Evolutionary conservation across 53 echinoderm and acorn worm species (phyloP), one percentile per base, ranked within the genome.

Genomic region (Crossaster papposus): DNA sequence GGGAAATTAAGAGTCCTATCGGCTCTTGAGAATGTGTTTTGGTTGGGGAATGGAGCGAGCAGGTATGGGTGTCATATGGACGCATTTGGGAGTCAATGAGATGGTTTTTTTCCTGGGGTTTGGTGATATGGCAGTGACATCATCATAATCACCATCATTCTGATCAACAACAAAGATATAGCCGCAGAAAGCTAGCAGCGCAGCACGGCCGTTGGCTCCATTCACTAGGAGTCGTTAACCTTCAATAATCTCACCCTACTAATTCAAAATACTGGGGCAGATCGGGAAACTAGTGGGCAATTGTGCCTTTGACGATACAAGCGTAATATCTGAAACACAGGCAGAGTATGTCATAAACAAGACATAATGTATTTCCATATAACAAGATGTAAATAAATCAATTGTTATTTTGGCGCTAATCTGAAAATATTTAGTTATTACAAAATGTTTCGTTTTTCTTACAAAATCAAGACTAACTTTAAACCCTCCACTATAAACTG

Each of bases 51-150:
- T 23, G 64, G 70, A 65, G 29, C 62, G 68, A 65, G 28, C 53
- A 72, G 73, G 72, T 85, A 51, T 30, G 73, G 85, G 85, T 85
- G 85, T 85, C 72, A 34, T 72, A 73, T 85, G 73, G 72, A 72
- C 72, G 14, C 72, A 85, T 85, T 85, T 72, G 85, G 73, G 32
- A 85, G 85, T 85, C 85, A 72, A 72, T 85, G 85, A 26, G 85
- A 29, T 72, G 32, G n/a, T 68, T 44, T 44, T 38, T 38, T 44
- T 44, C 44, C 36, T 11, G 1, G 30, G 22, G 29, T 28, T 12
- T 53, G 28, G 50, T 20, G 53, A 58, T 80, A 55, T 28, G 85
- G 29, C 51, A 51, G 51, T 85, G 85, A 85, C 73, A 54, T 72
- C 73, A 85, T 85, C 73, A 72, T 37, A 0, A 34, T 35, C 80